Conservation (phyloP, 2,797 vertebrate genomes). For the Sparidentex hasta region DNA sequence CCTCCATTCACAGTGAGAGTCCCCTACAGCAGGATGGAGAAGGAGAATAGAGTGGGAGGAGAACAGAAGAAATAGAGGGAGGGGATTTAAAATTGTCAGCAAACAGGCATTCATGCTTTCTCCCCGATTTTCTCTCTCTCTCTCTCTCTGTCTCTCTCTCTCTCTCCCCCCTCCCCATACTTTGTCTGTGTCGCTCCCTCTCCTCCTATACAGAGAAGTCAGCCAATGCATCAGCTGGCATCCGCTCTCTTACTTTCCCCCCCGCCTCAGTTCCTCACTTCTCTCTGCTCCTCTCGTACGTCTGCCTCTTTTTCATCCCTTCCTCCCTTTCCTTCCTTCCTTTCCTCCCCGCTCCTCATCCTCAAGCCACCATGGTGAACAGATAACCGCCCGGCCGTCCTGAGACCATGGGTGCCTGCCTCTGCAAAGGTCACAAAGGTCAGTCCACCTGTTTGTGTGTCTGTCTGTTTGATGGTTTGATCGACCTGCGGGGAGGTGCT, state of each 20-base stretch:
- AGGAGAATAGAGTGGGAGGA: slow-evolving; percentile 53
- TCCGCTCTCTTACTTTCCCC: slow-evolving; percentile 48
- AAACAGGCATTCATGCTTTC: slow-evolving; percentile 72
- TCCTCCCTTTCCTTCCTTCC: slow-evolving; percentile 16
- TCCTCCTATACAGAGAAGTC: slow-evolving; percentile 24
- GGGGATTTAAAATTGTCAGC: slow-evolving; percentile 74
- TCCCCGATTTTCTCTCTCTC: slow-evolving; percentile 48
- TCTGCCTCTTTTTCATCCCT: slow-evolving; percentile 32
- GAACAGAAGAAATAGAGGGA: slow-evolving; percentile 64
- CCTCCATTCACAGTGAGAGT: slow-evolving; percentile 13
- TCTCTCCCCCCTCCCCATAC: slow-evolving; percentile 40
- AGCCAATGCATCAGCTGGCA: slow-evolving; percentile 8
- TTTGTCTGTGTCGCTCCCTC: slow-evolving; percentile 64
- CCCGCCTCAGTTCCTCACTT: slow-evolving; percentile 45
- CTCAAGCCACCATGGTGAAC: slow-evolving; percentile 83
- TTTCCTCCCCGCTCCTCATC: slow-evolving; percentile 42
- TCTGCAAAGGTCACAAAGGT: slow-evolving; percentile 90
- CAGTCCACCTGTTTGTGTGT: slow-evolving; percentile 70
- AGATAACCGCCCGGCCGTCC: slow-evolving; percentile 81
- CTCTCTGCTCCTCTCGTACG: slow-evolving; percentile 47
- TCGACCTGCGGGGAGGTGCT: slow-evolving; percentile 10
- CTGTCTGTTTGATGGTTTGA: slow-evolving; percentile 5
- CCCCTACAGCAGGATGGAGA: slow-evolving; percentile 28
- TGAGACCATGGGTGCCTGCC: slow-evolving; percentile 86
- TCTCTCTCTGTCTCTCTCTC: slow-evolving; percentile 16